Conservation (phyloP, 2,888 invertebrate species). For the Scaptodrosophila latifasciaeformis region DNA sequence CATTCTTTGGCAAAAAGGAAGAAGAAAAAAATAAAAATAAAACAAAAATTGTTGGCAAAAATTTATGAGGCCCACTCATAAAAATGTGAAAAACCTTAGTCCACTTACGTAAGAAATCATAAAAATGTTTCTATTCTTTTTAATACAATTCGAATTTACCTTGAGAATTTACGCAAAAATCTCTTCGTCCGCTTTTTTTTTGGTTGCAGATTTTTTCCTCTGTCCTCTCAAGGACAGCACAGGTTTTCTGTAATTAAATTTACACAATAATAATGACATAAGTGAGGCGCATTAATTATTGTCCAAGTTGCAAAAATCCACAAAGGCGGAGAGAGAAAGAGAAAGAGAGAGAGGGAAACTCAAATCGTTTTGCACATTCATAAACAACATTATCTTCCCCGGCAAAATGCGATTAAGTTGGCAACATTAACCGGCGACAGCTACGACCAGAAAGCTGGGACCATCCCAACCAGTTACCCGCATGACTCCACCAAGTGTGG, state of each 20-base stretch:
- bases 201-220: constrained; percentile 20
- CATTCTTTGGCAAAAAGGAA: constrained; percentile 41
- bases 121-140: constrained; percentile 20
- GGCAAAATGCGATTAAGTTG: constrained; percentile 61
- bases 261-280: constrained; percentile 51
- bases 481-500: not conserved
- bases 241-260: constrained; percentile 49
- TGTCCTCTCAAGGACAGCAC: constrained; percentile 39
- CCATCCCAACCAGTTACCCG: constrained; percentile 14
- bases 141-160: constrained; percentile 33
- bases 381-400: constrained; percentile 64
- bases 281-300: constrained; percentile 51
- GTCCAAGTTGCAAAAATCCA: no score
- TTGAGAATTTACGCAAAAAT: constrained; percentile 65
- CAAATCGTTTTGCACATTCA: constrained; percentile 63
- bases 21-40: constrained; percentile 24
- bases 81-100: constrained; percentile 39
- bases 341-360: not conserved
- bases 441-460: constrained; percentile 7
- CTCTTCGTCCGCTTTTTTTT: constrained; percentile 29
- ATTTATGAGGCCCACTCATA: constrained; percentile 53
- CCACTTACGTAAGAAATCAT: constrained; percentile 57
- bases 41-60: no score
- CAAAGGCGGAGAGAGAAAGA: no score
- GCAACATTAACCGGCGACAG: constrained; percentile 63